Evolutionary conservation across 2,113 vertebrate genomes (phyloP), one percentile per base, ranked within the genome.

Genomic region (Mellivora capensis): DNA sequence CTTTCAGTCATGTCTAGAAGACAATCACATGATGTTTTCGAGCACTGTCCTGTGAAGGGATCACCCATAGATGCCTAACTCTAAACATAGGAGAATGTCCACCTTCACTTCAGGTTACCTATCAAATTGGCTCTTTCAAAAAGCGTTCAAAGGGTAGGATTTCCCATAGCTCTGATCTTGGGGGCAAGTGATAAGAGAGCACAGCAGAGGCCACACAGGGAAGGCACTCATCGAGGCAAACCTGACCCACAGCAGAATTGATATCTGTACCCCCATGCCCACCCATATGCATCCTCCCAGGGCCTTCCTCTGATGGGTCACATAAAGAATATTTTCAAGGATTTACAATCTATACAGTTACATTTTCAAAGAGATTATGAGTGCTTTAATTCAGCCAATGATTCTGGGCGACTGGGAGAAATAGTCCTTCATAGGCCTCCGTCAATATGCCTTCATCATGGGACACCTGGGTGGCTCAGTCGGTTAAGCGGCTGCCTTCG

Each of bases 311-410:
- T 37, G 44, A 13, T 25, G 14, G 4, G 52, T 84, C 34, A 31
- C 47, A 52, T 59, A 57, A 52, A 23, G 71, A 74, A 37, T 67
- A 74, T 92, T 92, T 91, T 69, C n/a, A 94, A 94, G 59, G 34
- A 8, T 21, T 74, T 97, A 92, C 12, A 49, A 37, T n/a, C 0
- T 0, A 14, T 52, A 47, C 49, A 37, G 71, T 87, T 85, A 81
- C 31, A 57, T 64, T 87, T 87, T 61, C 13, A 84, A 42, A n/a
- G 42, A 25, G 4, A 87, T 93, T 47, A 44, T 8, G 3, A 59
- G 29, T 20, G 4, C 14, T 91, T 61, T 72, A 64, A 91, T 44
- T 87, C 39, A 64, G 49, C 20, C 74, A 74, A 84, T 44, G 59
- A 93, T 67, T 87, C 61, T 13, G 27, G 27, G 31, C 59, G 91